These are phyloP conservation scores for Trematocara unimaculatum DNA, from an alignment of 2,113 vertebrate species.

Conservation along the genomic window DNA sequence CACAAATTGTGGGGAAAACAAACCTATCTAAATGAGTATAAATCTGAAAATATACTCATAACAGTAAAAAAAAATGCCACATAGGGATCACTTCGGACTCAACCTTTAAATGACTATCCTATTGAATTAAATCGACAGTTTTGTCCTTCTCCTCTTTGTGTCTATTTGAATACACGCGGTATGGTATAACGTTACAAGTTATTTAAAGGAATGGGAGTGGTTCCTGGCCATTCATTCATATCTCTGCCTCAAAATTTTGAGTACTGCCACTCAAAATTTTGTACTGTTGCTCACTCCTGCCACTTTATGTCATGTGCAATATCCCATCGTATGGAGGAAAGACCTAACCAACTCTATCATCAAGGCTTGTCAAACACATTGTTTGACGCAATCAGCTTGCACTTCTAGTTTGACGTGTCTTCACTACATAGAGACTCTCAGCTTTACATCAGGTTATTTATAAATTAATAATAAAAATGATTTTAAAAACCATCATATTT, in stretches of 20 bases:
- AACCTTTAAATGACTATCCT: not conserved
- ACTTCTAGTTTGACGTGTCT: not conserved
- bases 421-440: not conserved
- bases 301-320: not conserved
- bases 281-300: not conserved
- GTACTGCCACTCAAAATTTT: not conserved
- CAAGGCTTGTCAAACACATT: rapidly evolving
- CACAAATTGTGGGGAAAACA: rapidly evolving
- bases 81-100: not conserved
- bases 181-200: rapidly evolving
- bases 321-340: not conserved
- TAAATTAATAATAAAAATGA: not conserved
- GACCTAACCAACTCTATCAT: not conserved
- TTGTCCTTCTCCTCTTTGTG: not conserved
- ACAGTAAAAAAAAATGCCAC: not conserved
- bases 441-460: not conserved
- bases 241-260: not conserved
- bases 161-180: rapidly evolving
- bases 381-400: rapidly evolving
- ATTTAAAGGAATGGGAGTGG: rapidly evolving
- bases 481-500: not conserved
- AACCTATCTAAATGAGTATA: not conserved
- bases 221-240: not conserved
- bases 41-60: not conserved
- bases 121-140: not conserved